Base-by-base conservation (phyloP, 2,113 vertebrate genomes). In the Ctenomys sociabilis region DNA sequence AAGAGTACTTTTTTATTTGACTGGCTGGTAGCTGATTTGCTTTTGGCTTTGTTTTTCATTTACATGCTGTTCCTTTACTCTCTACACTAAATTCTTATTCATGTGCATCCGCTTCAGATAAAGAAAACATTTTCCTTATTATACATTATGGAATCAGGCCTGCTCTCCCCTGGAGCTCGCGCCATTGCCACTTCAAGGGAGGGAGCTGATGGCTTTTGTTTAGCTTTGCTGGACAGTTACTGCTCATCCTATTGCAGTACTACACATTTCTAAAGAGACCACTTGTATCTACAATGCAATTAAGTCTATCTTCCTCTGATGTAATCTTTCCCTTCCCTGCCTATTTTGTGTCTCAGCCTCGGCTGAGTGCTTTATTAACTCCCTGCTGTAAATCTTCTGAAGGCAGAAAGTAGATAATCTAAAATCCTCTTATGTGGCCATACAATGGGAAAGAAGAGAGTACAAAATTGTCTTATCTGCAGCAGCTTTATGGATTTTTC, bases 291-390 rank as follows among this genome's bases (percentile, higher is more conserved):
- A 75, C 80, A 93, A 81, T 91, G n/a, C 87, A 95, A 94, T 97
- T 95, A 97, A 97, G 85, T 85, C 83, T 97, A 49, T 91, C 52
- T 97, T 82, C 94, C 22, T 92, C 57, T 92, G 92, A 95, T 97
- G 45, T 57, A 96, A 95, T 96, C 94, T 95, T 96, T 93, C 77
- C 64, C 37, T 75, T 94, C 22, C 89, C 85, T 96, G 85, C 45
- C 87, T n/a, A 28, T 94, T 97, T 96, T 90, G 73, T 96, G 64
- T 30, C 52, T 96, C 96, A 96, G 72, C 9, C 94, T 95, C 84
- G 96, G 37, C 85, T 80, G 70, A 97, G 93, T 94, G 87, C 88
- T 96, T 97, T 97, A 97, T 97, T 97, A 97, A 97, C 77, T 97
- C 95, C 85, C 97, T 81, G 93, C 96, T 96, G 37, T 97, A 96